Conservation (phyloP, 1,140 invertebrate genomes). For the Holotrichia oblita region DNA sequence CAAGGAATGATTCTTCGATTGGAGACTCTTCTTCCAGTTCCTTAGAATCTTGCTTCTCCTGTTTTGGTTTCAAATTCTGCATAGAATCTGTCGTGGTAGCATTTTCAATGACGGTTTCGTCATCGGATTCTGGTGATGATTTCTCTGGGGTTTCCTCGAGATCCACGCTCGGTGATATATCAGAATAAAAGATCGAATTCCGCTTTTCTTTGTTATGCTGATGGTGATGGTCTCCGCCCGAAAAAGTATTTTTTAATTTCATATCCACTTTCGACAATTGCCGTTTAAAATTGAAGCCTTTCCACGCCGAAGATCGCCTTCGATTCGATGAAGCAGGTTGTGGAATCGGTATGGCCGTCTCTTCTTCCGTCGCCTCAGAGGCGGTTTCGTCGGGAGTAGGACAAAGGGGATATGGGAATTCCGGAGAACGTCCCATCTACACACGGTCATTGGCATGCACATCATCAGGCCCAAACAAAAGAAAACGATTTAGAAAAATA, state of each 20-base stretch:
- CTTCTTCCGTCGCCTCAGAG: constrained; percentile 55
- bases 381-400: constrained; percentile 60
- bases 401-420: constrained; percentile 57
- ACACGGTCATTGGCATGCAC: constrained; percentile 45
- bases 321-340: constrained; percentile 58
- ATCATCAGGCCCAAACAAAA: constrained; percentile 47
- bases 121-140: constrained; percentile 55
- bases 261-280: constrained; percentile 83
- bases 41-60: constrained; percentile 3
- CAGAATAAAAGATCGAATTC: constrained; percentile 60
- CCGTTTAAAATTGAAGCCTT: constrained; percentile 73
- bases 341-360: constrained; percentile 51
- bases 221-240: constrained; percentile 16
- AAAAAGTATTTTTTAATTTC: constrained; percentile 74
- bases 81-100: constrained; percentile 26
- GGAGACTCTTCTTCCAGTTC: constrained; percentile 46
- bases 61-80: too few species aligned
- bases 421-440: constrained; percentile 59
- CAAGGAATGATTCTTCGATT: constrained; percentile 42
- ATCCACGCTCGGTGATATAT: constrained; percentile 49
- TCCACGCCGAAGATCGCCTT: constrained; percentile 73
- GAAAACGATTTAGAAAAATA: constrained; percentile 49
- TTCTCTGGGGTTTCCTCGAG: constrained; percentile 52
- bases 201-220: constrained; percentile 57
- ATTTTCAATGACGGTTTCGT: constrained; percentile 55